phyloP scores from a whole-genome alignment of 2,888 invertebrate genomes.

The Quadriops clusia region DNA sequence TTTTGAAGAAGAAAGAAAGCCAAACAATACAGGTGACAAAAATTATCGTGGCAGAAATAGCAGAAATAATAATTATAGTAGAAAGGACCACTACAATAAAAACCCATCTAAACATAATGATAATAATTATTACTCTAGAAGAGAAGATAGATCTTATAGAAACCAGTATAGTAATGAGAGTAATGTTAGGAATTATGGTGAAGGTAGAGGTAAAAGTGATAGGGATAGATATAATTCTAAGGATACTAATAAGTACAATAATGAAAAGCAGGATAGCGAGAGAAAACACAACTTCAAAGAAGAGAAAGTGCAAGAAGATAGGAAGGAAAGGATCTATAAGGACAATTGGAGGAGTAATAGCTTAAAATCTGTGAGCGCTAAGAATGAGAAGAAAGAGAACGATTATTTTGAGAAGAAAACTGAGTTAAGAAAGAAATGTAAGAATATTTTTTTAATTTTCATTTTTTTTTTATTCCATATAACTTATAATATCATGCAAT shows the following conservation, averaged over 20 bases:
- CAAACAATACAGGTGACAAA: too few species aligned
- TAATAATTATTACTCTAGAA: neutral
- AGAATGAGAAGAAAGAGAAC: constrained; percentile 2
- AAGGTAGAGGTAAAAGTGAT: constrained; percentile 9
- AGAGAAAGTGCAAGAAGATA: constrained; percentile 15
- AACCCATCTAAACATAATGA: constrained; percentile 3
- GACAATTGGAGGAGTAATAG: constrained; percentile 6
- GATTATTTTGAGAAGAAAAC: constrained; percentile 3
- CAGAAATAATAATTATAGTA: constrained; percentile 20
- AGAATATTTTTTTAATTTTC: constrained; percentile 7
- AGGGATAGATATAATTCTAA: constrained; percentile 15
- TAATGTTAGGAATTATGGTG: constrained; percentile 8
- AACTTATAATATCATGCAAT: constrained; percentile 4
- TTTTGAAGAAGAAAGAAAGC: too few species aligned
- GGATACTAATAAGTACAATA: constrained; percentile 11
- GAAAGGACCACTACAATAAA: constrained; percentile 7
- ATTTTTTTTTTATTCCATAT: constrained; percentile 4
- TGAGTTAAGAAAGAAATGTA: constrained; percentile 11
- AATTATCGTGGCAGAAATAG: too few species aligned
- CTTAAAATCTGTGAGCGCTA: neutral
- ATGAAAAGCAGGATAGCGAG: constrained; percentile 12
- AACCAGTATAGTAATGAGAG: constrained; percentile 3
- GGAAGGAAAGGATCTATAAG: constrained; percentile 17
- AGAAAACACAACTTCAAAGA: constrained; percentile 13
- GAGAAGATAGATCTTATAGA: constrained; percentile 5